phyloP scores from a whole-genome alignment of 1,140 invertebrate species.

The Ephestia elutella region DNA sequence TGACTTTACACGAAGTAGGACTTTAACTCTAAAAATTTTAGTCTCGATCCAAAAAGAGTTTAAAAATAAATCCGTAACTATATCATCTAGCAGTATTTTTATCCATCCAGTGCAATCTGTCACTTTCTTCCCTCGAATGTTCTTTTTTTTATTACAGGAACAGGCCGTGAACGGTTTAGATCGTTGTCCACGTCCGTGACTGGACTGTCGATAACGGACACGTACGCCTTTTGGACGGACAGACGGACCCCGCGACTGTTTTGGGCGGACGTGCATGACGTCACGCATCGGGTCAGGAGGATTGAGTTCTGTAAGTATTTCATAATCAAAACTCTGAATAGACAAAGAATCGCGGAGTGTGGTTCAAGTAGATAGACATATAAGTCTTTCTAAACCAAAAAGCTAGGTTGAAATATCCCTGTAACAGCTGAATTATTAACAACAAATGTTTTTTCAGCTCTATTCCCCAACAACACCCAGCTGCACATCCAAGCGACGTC shows the following conservation, averaged over 20 bases:
- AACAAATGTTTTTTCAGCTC: slow-evolving; percentile 38
- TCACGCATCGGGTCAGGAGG: slow-evolving; percentile 52
- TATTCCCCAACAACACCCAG: slow-evolving; percentile 46
- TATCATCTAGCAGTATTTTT: no score
- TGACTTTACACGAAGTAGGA: no score
- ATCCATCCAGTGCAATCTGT: no score
- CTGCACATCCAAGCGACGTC: slow-evolving; percentile 44
- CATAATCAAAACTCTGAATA: background rate
- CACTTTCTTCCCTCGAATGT: no score
- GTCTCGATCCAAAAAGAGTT: no score
- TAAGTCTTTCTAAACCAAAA: no score
- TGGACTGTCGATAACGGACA: slow-evolving; percentile 73
- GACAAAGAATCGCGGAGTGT: no score
- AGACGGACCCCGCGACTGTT: slow-evolving; percentile 69
- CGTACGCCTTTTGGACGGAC: slow-evolving; percentile 79
- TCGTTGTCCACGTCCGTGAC: slow-evolving; percentile 61
- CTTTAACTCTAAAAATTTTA: no score
- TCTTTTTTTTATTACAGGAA: slow-evolving; percentile 24
- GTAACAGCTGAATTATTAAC: no score
- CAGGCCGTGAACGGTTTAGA: slow-evolving; percentile 58
- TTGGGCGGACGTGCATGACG: slow-evolving; percentile 76
- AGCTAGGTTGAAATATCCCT: no score
- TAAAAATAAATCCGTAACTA: no score
- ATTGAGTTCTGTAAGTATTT: slow-evolving; percentile 37
- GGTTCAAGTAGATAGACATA: no score